Conservation (phyloP, 2,888 invertebrate genomes). For the Lasius platythorax region DNA sequence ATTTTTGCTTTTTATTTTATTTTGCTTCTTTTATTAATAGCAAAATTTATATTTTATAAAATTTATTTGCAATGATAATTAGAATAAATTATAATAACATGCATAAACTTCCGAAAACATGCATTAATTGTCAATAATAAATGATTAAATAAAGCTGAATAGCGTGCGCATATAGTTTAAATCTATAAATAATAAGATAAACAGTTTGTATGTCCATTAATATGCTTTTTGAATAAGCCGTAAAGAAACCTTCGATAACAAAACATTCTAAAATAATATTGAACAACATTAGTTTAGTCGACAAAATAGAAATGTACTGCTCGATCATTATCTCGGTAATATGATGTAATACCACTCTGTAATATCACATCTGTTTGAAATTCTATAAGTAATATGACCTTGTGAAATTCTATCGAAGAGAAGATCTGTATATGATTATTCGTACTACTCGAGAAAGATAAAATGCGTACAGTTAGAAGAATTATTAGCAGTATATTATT, state of each 20-base stretch:
- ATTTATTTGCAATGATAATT: background rate
- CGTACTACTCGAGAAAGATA: background rate
- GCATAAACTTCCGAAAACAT: background rate
- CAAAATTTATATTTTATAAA: slow-evolving; percentile 21
- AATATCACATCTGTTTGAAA: slow-evolving; percentile 3
- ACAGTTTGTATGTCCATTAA: background rate
- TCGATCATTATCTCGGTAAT: background rate
- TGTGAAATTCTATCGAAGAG: slow-evolving; percentile 6
- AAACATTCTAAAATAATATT: background rate
- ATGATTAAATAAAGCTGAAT: background rate
- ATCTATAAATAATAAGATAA: background rate
- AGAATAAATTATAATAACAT: background rate
- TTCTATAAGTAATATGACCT: slow-evolving; percentile 1
- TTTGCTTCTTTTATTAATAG: background rate
- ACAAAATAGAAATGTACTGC: background rate
- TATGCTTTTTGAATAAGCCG: background rate
- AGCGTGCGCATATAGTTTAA: background rate
- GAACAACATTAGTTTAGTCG: background rate
- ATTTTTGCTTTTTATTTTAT: background rate
- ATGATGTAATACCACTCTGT: background rate
- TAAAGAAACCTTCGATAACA: background rate
- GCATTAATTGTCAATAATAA: slow-evolving; percentile 18
- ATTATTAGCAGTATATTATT: slow-evolving; percentile 7
- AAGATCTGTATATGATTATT: background rate
- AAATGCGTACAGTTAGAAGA: background rate